Base-by-base conservation (phyloP, 2,888 invertebrate species). In the Scaptomyza flava region DNA sequence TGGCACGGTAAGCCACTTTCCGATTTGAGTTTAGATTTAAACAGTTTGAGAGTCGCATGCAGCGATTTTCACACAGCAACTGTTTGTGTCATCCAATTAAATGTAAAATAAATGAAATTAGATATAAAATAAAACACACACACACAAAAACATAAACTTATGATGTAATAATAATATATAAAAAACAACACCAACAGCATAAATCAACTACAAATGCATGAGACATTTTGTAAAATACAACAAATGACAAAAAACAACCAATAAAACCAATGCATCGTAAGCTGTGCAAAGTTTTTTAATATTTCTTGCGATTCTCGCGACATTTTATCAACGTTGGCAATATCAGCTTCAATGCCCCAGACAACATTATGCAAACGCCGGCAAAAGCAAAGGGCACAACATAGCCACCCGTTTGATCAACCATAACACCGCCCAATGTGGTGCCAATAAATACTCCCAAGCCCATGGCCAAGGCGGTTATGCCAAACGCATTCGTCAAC, bases 401-500 rank as follows among this genome's bases (percentile, higher is more conserved):
- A 48, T 77, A 87, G 6, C 68, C 68, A 1, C 58, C 70, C 3
- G 87, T 87, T 0, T 30, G 7, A 11, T 86, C 78, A n/a, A 86
- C 74, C 41, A 91, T n/a, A 20, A 81, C 2, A 3, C 91, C 92
- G 20, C 91, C 92, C n/a, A 92, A 12, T 3, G 92, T 91, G 17
- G 93, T 89, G 50, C 96, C 96, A 43, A 95, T 91, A 9, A 95
- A 93, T 0, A 95, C 95, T 2, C 95, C 96, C 47, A 95, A 85
- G 5, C 96, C 96, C 93, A 96, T 96, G 86, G 96, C 95, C 79
- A 97, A 92, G 48, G 96, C 93, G 11, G 95, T 92, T 31, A 97
- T 91, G 17, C 96, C 96, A 90, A 96, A 96, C 27, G 96, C 95
- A 90, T 96, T 96, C 14, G 96, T 96, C 67, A 97, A 91, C 83